These are phyloP conservation scores for Augochlorella aurata DNA, from an alignment of 2,888 invertebrate species.

Conservation along the genomic window DNA sequence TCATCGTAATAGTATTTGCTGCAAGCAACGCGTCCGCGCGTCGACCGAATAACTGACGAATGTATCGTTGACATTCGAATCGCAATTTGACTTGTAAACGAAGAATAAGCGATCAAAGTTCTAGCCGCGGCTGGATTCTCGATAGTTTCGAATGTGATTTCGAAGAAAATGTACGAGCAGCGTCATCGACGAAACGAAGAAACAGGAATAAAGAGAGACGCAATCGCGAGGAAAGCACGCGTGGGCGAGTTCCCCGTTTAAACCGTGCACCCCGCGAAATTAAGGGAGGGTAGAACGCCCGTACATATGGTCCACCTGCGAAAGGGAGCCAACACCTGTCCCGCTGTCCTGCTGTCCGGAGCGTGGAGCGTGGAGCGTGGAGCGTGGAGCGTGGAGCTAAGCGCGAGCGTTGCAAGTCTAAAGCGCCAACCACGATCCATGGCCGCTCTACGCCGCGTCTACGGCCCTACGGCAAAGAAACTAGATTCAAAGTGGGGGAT, in stretches of 20 bases:
- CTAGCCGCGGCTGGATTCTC: too few species aligned
- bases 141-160: too few species aligned
- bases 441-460: neutral
- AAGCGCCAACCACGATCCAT: slow-evolving; percentile 62
- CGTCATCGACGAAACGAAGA: neutral
- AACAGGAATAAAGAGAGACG: neutral
- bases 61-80: too few species aligned
- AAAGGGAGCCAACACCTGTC: slow-evolving; percentile 75
- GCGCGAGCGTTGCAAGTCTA: neutral
- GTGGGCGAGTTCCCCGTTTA: slow-evolving; percentile 23
- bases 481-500: slow-evolving; percentile 54
- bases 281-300: slow-evolving; percentile 52
- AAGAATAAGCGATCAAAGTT: too few species aligned
- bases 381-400: neutral
- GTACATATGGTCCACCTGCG: slow-evolving; percentile 76
- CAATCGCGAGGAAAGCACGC: neutral
- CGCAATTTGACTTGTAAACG: too few species aligned
- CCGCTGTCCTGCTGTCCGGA: slow-evolving; percentile 39
- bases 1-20: too few species aligned
- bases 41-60: too few species aligned
- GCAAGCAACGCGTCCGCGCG: too few species aligned
- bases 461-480: slow-evolving; percentile 36
- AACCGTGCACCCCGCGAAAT: slow-evolving; percentile 10
- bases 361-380: neutral
- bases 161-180: too few species aligned